Evolutionary conservation across 2,888 invertebrate genomes (phyloP).

Genomic region (Ornithoptera alexandrae): DNA sequence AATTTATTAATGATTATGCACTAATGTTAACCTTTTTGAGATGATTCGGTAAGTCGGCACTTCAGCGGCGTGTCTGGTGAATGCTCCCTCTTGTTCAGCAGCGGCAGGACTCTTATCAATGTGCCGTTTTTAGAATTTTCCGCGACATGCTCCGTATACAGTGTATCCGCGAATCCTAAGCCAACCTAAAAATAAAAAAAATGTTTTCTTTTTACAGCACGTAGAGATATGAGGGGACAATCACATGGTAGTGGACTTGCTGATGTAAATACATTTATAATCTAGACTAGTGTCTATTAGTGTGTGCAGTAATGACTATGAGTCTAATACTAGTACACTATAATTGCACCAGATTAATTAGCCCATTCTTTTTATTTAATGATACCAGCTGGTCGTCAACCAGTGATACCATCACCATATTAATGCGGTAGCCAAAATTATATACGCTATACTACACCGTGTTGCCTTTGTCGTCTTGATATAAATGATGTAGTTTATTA

Average conservation of each 20-base stretch:
- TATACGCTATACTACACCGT: no score
- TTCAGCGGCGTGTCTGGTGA: conserved; percentile 86
- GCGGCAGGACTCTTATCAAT: conserved; percentile 84
- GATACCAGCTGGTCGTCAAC: no score
- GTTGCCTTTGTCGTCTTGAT: no score
- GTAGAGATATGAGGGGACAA: not conserved
- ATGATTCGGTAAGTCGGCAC: conserved; percentile 88
- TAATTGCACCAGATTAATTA: no score
- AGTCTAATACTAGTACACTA: no score
- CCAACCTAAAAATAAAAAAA: conserved; percentile 78
- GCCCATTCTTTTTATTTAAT: no score
- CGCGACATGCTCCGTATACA: conserved; percentile 89
- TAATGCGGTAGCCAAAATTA: no score
- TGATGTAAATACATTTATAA: no score
- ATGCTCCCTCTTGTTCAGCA: conserved; percentile 86
- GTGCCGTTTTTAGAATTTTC: conserved; percentile 87
- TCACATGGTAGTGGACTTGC: no score
- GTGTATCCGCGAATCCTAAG: conserved; percentile 92
- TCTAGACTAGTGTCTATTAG: no score
- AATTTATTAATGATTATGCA: not conserved
- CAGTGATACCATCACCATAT: not conserved
- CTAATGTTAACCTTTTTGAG: conserved; percentile 81
- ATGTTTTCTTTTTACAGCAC: not conserved
- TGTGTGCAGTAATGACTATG: no score
- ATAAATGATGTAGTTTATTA: no score